Evolutionary conservation across 2,888 invertebrate genomes (phyloP).

Genomic region (Bellardia bayeri): DNA sequence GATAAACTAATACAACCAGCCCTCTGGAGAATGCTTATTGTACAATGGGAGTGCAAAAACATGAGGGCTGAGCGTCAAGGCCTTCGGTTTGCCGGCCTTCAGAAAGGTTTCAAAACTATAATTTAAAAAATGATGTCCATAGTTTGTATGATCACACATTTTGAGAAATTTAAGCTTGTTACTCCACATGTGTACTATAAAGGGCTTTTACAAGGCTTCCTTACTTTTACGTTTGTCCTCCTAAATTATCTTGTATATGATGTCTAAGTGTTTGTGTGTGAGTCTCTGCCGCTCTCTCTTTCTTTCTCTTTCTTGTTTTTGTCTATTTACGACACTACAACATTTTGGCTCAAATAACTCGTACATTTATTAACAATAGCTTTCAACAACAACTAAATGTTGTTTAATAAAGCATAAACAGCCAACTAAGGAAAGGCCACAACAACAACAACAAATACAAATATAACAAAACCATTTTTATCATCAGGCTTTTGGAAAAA

Average conservation of each 20-base stretch:
- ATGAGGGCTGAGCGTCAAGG: not conserved
- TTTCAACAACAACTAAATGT: constrained; percentile 34
- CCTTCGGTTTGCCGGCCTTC: no score
- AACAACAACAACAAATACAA: constrained; percentile 15
- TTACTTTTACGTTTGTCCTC: no score
- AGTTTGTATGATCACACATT: no score
- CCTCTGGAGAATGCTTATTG: not conserved
- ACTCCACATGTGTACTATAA: no score
- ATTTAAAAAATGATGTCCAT: no score
- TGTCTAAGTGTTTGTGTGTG: no score
- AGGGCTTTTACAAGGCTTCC: no score
- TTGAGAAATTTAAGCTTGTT: no score
- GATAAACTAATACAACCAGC: constrained; percentile 33
- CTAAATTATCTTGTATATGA: no score
- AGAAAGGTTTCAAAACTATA: no score
- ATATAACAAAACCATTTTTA: not conserved
- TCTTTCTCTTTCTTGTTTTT: not conserved
- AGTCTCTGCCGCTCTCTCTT: not conserved
- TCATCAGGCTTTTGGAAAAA: constrained; percentile 37
- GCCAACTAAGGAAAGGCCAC: constrained; percentile 4
- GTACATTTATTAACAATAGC: not conserved
- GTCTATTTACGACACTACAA: not conserved
- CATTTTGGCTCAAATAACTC: constrained; percentile 23
- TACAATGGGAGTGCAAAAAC: not conserved
- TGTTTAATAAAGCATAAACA: constrained; percentile 46